Evolutionary conservation across 2,797 vertebrate species (phyloP).

Genomic region (Sardinella longiceps): DNA sequence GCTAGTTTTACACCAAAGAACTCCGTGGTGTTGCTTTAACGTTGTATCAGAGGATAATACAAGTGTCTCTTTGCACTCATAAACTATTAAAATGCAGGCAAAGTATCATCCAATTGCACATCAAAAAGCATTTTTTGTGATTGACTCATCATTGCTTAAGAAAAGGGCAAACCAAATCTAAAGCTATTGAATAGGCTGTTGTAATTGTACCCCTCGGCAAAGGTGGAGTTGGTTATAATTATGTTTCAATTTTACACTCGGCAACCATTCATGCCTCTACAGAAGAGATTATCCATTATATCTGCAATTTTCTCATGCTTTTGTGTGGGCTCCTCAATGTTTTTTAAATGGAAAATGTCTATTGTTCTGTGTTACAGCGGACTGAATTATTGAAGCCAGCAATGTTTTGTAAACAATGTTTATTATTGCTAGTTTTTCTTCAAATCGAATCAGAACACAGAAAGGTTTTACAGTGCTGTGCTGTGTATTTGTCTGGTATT

Average conservation of each 20-base stretch:
- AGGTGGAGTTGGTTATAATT: not conserved
- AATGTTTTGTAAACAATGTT: not conserved
- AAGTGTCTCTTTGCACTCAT: not conserved
- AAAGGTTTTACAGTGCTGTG: not conserved
- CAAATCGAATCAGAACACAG: not conserved
- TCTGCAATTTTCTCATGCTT: not conserved
- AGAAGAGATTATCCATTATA: not conserved
- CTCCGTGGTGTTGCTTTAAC: not conserved
- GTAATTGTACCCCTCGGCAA: not conserved
- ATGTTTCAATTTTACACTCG: conserved; percentile 4
- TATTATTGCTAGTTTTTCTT: not conserved
- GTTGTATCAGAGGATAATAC: not conserved
- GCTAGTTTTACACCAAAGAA: no score
- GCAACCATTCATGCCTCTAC: not conserved
- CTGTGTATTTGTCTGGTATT: not conserved
- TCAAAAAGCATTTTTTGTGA: not conserved
- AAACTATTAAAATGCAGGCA: not conserved
- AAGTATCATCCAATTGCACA: not conserved
- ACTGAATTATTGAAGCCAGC: not conserved
- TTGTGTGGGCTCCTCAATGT: not conserved
- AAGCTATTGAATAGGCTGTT: not conserved
- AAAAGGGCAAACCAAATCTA: not conserved
- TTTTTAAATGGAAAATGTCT: not conserved
- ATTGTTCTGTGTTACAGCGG: not conserved
- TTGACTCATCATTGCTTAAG: not conserved